Conservation (phyloP, 2,888 invertebrate genomes). For the Epinotia nisella region DNA sequence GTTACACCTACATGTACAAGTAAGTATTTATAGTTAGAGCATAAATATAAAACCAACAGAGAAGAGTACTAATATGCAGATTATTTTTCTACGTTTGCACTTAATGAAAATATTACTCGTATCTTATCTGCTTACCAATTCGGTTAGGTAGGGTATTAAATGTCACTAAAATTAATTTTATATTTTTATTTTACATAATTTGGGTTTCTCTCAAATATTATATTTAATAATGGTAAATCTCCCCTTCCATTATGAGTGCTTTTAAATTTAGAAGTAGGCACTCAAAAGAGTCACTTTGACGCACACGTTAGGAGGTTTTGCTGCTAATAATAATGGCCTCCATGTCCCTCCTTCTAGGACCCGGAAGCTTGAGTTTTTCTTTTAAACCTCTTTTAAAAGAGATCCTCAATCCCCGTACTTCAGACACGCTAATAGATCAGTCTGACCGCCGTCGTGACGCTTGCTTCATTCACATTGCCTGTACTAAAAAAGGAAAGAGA, state of each 20-base stretch:
- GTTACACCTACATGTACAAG: background rate
- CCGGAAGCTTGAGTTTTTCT: background rate
- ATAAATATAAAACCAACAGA: background rate
- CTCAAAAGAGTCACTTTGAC: background rate
- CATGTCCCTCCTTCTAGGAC: background rate
- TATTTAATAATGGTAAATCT: too few species aligned
- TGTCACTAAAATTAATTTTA: too few species aligned
- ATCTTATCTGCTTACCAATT: background rate
- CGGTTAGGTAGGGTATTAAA: too few species aligned
- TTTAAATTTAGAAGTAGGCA: background rate
- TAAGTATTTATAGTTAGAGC: background rate
- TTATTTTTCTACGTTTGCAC: background rate
- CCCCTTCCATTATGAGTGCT: background rate
- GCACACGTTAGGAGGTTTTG: background rate
- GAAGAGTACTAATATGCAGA: background rate
- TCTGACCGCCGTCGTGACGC: background rate
- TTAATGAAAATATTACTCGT: background rate
- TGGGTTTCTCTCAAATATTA: too few species aligned
- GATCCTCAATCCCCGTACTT: conserved; percentile 9
- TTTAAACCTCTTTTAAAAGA: conserved; percentile 4
- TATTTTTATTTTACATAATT: too few species aligned
- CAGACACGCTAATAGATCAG: conserved; percentile 7
- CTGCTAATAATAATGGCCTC: background rate
- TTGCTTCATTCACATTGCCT: background rate
- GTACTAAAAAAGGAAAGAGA: background rate